Conservation (phyloP, 2,113 vertebrate species). For the Hassar affinis region DNA sequence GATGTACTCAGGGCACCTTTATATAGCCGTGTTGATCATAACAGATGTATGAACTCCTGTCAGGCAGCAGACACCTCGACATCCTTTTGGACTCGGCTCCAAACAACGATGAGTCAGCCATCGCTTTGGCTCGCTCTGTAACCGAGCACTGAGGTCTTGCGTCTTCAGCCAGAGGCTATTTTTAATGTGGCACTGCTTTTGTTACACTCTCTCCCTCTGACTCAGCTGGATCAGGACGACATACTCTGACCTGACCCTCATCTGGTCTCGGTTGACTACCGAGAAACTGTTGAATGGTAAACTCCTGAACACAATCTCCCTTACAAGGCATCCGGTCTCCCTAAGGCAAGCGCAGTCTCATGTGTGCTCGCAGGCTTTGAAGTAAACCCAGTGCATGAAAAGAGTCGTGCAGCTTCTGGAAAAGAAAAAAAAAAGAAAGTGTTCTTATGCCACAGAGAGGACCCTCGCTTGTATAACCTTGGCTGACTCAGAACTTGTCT, state of each 20-base stretch:
- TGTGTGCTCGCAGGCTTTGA: background rate
- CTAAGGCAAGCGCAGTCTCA: background rate
- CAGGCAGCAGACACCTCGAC: background rate
- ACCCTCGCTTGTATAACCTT: background rate
- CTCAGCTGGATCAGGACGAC: background rate
- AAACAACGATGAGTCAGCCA: constrained; percentile 30
- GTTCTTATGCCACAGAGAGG: background rate
- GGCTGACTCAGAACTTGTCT: background rate
- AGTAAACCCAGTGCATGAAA: background rate
- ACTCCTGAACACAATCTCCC: background rate
- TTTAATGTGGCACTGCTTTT: constrained; percentile 9
- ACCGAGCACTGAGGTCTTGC: background rate
- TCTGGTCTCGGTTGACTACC: background rate
- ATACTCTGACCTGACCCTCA: background rate
- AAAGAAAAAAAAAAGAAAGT: constrained; percentile 16
- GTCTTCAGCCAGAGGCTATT: background rate
- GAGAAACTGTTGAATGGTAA: background rate
- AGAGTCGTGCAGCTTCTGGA: background rate
- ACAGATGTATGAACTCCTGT: background rate
- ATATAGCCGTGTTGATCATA: constrained; percentile 20
- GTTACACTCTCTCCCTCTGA: background rate
- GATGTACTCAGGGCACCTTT: constrained; percentile 6
- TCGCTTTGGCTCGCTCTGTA: background rate
- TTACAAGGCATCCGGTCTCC: constrained; percentile 10
- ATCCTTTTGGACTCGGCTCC: background rate